phyloP scores from a whole-genome alignment of 2,113 vertebrate species.

The Scatophagus argus region DNA sequence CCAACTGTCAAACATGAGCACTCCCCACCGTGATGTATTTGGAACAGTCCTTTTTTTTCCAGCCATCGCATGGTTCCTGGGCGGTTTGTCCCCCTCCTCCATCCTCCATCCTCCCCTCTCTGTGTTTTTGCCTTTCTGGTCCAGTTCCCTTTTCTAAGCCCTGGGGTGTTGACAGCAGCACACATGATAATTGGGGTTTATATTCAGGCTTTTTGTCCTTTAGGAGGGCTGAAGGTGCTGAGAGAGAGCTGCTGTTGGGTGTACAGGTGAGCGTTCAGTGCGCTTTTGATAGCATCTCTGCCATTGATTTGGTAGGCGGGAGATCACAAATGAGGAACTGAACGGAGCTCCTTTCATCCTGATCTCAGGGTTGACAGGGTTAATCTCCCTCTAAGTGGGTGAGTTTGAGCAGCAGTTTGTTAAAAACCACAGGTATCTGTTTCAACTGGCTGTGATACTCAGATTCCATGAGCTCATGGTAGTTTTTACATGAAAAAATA shows the following conservation, averaged over 20 bases:
- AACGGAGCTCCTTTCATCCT: conserved; percentile 44
- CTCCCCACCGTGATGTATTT: conserved; percentile 41
- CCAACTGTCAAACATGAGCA: conserved; percentile 58
- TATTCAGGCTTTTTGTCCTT: conserved; percentile 6
- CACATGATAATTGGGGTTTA: conserved; percentile 58
- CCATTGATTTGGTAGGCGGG: conserved; percentile 52
- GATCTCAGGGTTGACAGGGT: conserved; percentile 32
- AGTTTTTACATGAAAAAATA: too few species aligned
- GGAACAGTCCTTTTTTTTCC: conserved; percentile 40
- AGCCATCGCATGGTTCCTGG: conserved; percentile 34
- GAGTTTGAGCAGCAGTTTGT: too few species aligned
- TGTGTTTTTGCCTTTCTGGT: conserved; percentile 67
- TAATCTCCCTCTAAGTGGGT: conserved; percentile 43
- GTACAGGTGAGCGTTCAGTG: conserved; percentile 59
- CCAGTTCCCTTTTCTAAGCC: conserved; percentile 70
- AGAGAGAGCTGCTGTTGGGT: neutral
- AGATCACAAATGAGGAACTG: conserved; percentile 52
- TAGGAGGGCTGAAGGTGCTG: neutral
- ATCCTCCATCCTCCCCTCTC: conserved; percentile 15
- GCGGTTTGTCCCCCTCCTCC: conserved; percentile 18
- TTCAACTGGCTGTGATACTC: neutral
- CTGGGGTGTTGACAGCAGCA: conserved; percentile 71
- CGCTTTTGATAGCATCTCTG: conserved; percentile 62
- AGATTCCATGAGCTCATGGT: too few species aligned
- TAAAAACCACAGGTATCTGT: too few species aligned